Percentiles rank a stretch among this genome's conserved stretches.
Conservation (phyloP, 35 echinoderm and acorn worm genomes). For the Chiridota heheva region DNA sequence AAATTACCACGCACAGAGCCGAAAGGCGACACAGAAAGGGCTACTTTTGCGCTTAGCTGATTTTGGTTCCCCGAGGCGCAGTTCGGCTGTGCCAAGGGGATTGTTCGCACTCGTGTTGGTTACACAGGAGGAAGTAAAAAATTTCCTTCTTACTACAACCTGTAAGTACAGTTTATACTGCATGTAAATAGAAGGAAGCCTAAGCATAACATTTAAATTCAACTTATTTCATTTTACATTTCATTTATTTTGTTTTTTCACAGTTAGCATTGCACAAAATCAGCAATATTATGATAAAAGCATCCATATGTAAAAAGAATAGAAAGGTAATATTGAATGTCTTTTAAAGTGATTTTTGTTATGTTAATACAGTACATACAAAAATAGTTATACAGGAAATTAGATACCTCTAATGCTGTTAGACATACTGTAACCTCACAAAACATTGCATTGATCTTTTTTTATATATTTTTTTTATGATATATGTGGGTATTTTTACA, state of each 20-base stretch:
- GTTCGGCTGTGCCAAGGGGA: slow-evolving; percentile 96
- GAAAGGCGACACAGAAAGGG: slow-evolving; percentile 55
- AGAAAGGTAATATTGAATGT: too few relatives aligned
- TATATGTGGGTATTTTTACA: not conserved
- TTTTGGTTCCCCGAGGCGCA: slow-evolving; percentile 99
- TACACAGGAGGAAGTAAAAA: slow-evolving; percentile 92
- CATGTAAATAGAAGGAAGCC: not conserved
- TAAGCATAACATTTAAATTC: too few relatives aligned
- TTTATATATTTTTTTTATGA: not conserved
- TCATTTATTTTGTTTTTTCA: not conserved
- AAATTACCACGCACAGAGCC: slow-evolving; percentile 75
- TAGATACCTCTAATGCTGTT: too few relatives aligned
- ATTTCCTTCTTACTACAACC: slow-evolving; percentile 74
- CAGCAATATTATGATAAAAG: too few relatives aligned
- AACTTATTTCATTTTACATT: not conserved
- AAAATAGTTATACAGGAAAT: too few relatives aligned
- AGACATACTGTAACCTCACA: too few relatives aligned
- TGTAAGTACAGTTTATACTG: slow-evolving; percentile 62
- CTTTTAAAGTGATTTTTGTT: too few relatives aligned
- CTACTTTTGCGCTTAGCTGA: slow-evolving; percentile 99
- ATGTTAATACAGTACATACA: too few relatives aligned
- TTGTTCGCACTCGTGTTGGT: slow-evolving; percentile 88
- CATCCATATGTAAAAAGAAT: too few relatives aligned
- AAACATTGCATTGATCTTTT: too few relatives aligned
- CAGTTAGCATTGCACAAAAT: not conserved